phyloP scores from a whole-genome alignment of 1,140 invertebrate genomes.

The Sinella curviseta region DNA sequence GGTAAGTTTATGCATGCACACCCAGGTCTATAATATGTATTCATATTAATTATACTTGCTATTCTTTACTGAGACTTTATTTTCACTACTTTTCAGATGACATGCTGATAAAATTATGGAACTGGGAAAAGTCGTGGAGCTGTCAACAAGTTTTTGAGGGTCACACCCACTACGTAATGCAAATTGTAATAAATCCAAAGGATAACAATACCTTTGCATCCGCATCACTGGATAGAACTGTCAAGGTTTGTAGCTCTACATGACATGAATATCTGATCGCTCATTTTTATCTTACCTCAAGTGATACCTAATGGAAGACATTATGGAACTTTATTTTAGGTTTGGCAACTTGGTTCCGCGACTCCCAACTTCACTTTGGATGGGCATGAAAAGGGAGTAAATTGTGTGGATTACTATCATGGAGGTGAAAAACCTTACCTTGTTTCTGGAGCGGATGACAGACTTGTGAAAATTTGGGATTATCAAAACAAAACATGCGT shows the following conservation, averaged over 20 bases:
- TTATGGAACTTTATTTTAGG: conserved; percentile 54
- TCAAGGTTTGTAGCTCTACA: conserved; percentile 65
- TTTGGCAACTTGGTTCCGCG: conserved; percentile 96
- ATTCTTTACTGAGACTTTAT: neutral
- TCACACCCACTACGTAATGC: conserved; percentile 99
- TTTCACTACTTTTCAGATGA: conserved; percentile 82
- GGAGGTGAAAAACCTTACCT: conserved; percentile 99
- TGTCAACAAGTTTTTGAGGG: conserved; percentile 97
- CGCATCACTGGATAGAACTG: conserved; percentile 93
- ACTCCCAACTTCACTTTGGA: conserved; percentile 97
- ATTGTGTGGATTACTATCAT: conserved; percentile 99
- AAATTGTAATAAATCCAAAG: conserved; percentile 99
- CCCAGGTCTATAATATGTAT: too few relatives aligned
- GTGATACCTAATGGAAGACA: neutral
- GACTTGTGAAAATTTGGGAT: conserved; percentile 98
- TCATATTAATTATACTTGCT: conserved; percentile 31
- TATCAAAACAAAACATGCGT: conserved; percentile 99
- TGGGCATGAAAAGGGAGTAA: conserved; percentile 98
- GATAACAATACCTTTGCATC: conserved; percentile 99
- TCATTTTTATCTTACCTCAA: neutral
- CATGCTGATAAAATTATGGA: conserved; percentile 99
- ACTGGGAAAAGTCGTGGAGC: conserved; percentile 98
- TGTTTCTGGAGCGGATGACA: conserved; percentile 97
- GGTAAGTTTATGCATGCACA: conserved; percentile 73
- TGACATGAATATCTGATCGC: conserved; percentile 19